phyloP scores from a whole-genome alignment of 2,113 vertebrate species.

The Eira barbara region DNA sequence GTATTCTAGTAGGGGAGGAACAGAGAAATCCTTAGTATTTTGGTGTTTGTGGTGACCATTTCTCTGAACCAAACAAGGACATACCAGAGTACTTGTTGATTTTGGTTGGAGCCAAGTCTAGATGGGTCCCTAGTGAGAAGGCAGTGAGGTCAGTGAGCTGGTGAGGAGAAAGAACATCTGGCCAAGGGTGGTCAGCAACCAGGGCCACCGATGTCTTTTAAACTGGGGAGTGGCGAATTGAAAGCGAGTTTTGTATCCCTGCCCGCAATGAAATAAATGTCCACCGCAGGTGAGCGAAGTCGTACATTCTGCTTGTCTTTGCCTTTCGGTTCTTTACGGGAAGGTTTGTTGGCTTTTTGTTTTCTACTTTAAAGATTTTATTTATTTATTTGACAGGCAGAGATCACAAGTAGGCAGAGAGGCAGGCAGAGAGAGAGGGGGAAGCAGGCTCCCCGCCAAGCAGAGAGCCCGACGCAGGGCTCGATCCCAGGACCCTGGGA shows the following conservation, averaged over 20 bases:
- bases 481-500: too few species aligned
- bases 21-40: neutral
- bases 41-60: neutral
- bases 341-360: neutral
- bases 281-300: neutral
- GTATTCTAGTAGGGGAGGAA: rapidly evolving
- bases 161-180: neutral
- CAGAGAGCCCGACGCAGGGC: too few species aligned
- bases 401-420: too few species aligned
- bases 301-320: neutral
- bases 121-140: neutral
- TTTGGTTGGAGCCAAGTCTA: neutral
- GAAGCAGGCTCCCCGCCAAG: too few species aligned
- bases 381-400: too few species aligned
- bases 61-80: neutral
- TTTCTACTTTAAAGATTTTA: too few species aligned
- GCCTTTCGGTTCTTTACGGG: neutral
- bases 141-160: neutral
- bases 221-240: neutral
- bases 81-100: neutral
- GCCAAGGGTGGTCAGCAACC: too few species aligned
- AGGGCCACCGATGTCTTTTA: neutral
- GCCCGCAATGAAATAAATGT: neutral
- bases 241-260: neutral
- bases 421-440: too few species aligned